Percentiles rank a stretch among this genome's conserved stretches.
Conservation (phyloP, 2,797 vertebrate genomes). For the Mormyrops boulengeri region DNA sequence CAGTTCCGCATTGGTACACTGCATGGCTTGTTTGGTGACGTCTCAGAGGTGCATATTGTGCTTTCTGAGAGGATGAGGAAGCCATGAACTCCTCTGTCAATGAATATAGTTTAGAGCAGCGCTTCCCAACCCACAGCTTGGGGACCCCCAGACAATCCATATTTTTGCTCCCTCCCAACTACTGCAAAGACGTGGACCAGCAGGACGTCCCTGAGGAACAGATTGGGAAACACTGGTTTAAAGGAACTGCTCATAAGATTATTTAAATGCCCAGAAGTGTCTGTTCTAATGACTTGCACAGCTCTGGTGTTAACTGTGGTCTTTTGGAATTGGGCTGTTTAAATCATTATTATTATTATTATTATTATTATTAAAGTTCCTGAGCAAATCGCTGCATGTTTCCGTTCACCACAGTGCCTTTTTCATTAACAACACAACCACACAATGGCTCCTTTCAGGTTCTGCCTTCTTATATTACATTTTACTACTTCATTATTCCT, state of each 20-base stretch:
- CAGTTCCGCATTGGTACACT: neutral
- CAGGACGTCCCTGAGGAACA: neutral
- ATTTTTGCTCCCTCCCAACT: neutral
- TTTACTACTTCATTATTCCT: neutral
- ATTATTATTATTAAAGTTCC: neutral
- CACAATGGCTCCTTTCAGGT: neutral
- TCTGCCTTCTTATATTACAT: neutral
- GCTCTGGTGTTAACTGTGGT: neutral
- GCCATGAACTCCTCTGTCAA: neutral
- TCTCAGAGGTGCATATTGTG: neutral
- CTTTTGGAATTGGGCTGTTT: neutral
- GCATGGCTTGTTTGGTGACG: neutral
- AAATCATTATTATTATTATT: neutral
- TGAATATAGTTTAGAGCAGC: neutral
- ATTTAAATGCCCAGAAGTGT: neutral
- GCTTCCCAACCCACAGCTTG: neutral
- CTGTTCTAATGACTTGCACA: neutral
- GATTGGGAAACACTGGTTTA: neutral
- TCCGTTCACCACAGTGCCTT: neutral
- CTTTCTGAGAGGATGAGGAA: neutral
- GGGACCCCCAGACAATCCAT: neutral
- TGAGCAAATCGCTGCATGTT: neutral
- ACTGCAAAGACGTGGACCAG: neutral
- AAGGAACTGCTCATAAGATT: neutral
- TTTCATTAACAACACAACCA: neutral